Base-by-base conservation (phyloP, 2,888 invertebrate genomes). In the Lasioglossum figueresi region DNA sequence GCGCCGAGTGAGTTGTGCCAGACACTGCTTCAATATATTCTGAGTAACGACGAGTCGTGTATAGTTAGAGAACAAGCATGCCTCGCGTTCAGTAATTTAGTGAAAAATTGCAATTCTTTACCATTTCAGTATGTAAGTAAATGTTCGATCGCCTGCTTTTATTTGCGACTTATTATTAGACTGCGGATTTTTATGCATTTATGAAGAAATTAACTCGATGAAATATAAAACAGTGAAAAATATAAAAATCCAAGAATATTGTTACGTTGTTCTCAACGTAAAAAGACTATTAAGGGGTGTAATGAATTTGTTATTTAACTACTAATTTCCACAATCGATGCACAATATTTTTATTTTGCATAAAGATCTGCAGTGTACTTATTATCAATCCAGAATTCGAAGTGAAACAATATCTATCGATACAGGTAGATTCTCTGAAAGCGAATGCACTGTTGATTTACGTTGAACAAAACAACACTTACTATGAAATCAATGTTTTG, bases 41-140 rank as follows among this genome's bases (percentile, higher is more conserved):
- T 89, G 10, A 92, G 96, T 91, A 94, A 95, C 83, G 95, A 95
- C 48, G 96, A 96, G 92, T 95, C 96, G 0, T 95, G 95, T 88
- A 93, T 96, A 63, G 96, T 96, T 0, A 94, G 95, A 84, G 96
- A 96, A 92, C 95, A 96, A 91, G 96, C 96, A 19, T 96, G 96
- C n/a, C 93, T 95, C 40, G 93, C 96, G 23, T 93, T 96, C 59
- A 94, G 95, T 16, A 96, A 96, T 94, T 93, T 96, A 72, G 91
- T 94, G 14, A 92, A 91, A 79, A 93, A 94, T 87, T 93, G 92
- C 37, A 92, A 91, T 74, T 89, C 91, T 23, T 68, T 92, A 0
- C 80, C 88, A 6, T 93, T 91, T 78, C 92, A 94, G 90, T 94
- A 94, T 71, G 94, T 94, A 86, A 93, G 93, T 87, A 78, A 66